phyloP scores from a whole-genome alignment of 2,888 invertebrate species.

The Eremobia ochroleuca region DNA sequence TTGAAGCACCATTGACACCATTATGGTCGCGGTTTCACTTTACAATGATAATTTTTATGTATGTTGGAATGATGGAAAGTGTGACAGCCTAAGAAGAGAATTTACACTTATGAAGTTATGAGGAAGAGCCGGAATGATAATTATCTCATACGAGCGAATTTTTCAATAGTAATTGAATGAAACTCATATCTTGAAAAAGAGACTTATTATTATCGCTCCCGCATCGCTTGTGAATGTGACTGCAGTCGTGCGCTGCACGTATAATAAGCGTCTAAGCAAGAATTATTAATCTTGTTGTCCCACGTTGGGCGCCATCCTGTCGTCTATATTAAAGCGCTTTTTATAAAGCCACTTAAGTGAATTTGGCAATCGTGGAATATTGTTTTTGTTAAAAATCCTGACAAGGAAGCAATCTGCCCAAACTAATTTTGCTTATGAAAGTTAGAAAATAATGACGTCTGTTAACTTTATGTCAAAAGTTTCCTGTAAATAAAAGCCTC shows the following conservation, averaged over 20 bases:
- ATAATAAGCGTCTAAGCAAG: slow-evolving; percentile 73
- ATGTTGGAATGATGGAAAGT: not conserved
- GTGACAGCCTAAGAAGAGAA: not conserved
- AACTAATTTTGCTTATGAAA: slow-evolving; percentile 19
- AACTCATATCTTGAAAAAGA: not conserved
- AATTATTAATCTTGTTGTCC: slow-evolving; percentile 78
- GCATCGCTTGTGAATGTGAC: slow-evolving; percentile 61
- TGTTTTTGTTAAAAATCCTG: slow-evolving; percentile 6
- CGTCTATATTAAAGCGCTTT: slow-evolving; percentile 68
- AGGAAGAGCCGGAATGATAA: not conserved
- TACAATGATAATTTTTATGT: slow-evolving; percentile 32
- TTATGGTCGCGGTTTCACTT: slow-evolving; percentile 56
- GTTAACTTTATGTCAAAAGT: slow-evolving; percentile 48
- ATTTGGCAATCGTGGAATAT: slow-evolving; percentile 25
- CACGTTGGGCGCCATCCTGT: slow-evolving; percentile 80
- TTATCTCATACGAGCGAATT: not conserved
- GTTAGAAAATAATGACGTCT: slow-evolving; percentile 40
- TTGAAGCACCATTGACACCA: slow-evolving; percentile 59
- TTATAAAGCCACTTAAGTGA: slow-evolving; percentile 57
- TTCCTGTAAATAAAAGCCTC: slow-evolving; percentile 45
- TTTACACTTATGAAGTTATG: not conserved
- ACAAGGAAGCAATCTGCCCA: slow-evolving; percentile 6
- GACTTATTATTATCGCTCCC: slow-evolving; percentile 40
- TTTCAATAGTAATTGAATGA: not conserved
- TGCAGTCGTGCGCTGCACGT: slow-evolving; percentile 64